Conservation (phyloP, 2,888 invertebrate species). For the Himalopsyche tibetana region DNA sequence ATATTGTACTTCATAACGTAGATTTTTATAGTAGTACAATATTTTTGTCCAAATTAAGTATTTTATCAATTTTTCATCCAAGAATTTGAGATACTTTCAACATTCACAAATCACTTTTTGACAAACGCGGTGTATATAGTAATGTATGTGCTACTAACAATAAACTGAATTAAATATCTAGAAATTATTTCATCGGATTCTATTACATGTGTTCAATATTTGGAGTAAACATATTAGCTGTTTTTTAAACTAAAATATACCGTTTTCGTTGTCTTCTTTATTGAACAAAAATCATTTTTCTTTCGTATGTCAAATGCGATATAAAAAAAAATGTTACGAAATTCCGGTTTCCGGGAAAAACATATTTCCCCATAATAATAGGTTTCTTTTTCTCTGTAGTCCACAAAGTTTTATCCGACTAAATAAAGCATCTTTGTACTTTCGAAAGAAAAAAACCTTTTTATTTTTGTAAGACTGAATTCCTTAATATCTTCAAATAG, state of each 20-base stretch:
- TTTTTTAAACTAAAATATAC: not conserved
- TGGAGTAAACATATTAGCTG: too few species aligned
- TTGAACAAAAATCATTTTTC: not conserved
- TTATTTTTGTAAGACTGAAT: not conserved
- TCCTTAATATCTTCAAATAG: constrained; percentile 35
- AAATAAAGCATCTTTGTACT: not conserved
- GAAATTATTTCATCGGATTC: too few species aligned
- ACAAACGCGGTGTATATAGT: too few species aligned
- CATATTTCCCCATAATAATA: not conserved
- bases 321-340: not conserved
- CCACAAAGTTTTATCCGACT: not conserved
- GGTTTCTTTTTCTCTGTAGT: not conserved
- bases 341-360: not conserved
- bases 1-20: too few species aligned
- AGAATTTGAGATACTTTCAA: too few species aligned
- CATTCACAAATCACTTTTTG: too few species aligned
- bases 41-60: too few species aligned
- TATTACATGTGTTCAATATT: too few species aligned
- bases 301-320: not conserved
- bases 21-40: too few species aligned
- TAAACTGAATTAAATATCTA: too few species aligned
- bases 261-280: not conserved
- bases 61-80: too few species aligned
- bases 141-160: too few species aligned
- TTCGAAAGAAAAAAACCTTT: not conserved